Evolutionary conservation across 64 coral and sea anemone species (phyloP), one percentile per base, ranked within the genome.

Genomic region (Platygyra sinensis): DNA sequence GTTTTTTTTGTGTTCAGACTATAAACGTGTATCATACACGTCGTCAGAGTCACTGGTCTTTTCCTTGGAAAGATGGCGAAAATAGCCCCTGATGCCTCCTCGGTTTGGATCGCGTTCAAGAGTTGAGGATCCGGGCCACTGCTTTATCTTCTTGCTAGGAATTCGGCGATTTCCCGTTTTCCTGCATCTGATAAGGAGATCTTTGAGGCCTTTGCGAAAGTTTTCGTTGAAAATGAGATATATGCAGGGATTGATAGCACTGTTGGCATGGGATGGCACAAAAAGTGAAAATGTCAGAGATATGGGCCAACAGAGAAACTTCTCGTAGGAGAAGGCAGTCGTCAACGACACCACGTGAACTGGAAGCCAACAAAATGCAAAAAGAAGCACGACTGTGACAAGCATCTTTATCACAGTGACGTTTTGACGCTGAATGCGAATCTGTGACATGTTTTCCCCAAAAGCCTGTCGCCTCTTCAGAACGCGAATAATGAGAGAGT

Each of bases 321-420:
- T 74, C 0, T 22, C 16, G 22, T 29, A 39, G 64, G 72, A 28
- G 67, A 89, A 96, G 15, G 72, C 62, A 8, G 30, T 46, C 14
- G 89, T 18, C 14, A 93, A 54, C 24, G 73, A 46, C 19, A 67
- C 29, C 6, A 93, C 67, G 25, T 96, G 90, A 72, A 72, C 50
- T 61, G 94, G 94, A 31, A 96, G 33, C 94, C 94, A 96, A 32
- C 80, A 88, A 80, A 96, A 72, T 16, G 94, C 86, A 78, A 96
- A 96, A 4, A 96, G 90, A 24, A 92, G 76, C 5, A 96, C 77
- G 2, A 96, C 91, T 16, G 86, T 84, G 17, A 93, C 87, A 28
- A 96, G 75, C 94, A 96, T 96, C 73, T 93, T 96, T 46, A 80
- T 89, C 22, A 89, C 90, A 75, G 76, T 67, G 7, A 89, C 39